A percentile compares a stretch with the other conserved stretches of the same genome.
phyloP scores from a whole-genome alignment of 2,797 vertebrate genomes.

The Hemitrygon akajei region DNA sequence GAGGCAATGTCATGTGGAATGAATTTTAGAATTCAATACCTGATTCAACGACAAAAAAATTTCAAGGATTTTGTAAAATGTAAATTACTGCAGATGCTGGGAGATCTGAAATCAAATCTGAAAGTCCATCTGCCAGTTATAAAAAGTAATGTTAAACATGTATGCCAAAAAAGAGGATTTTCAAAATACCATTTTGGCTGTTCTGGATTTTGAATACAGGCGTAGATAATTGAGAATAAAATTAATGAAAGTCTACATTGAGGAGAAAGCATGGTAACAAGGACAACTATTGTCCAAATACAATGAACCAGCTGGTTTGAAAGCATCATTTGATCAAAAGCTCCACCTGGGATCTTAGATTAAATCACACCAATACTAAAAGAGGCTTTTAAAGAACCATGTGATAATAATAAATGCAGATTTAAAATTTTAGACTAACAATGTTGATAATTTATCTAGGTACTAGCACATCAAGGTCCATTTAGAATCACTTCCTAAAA shows the following conservation, averaged over 20 bases:
- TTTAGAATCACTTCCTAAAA: not conserved
- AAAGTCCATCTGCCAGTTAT: not conserved
- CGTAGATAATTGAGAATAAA: not conserved
- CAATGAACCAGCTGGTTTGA: not conserved
- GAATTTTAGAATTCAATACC: not conserved
- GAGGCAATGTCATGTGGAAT: too few species aligned
- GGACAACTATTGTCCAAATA: not conserved
- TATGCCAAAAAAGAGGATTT: not conserved
- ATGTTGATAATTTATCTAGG: conserved; percentile 1
- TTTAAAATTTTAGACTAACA: not conserved
- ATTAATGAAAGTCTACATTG: too few species aligned
- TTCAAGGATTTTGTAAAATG: not conserved
- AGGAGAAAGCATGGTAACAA: not conserved
- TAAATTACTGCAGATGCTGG: not conserved
- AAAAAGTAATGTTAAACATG: not conserved
- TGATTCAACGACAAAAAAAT: not conserved
- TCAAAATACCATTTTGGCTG: not conserved
- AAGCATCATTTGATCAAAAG: not conserved
- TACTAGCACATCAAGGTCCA: not conserved
- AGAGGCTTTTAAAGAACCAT: not conserved
- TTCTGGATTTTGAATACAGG: not conserved
- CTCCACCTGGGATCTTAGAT: not conserved
- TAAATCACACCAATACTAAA: not conserved
- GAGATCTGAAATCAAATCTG: not conserved
- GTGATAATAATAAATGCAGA: not conserved